Conservation (phyloP, 2,113 vertebrate genomes). For the Cervus canadensis region DNA sequence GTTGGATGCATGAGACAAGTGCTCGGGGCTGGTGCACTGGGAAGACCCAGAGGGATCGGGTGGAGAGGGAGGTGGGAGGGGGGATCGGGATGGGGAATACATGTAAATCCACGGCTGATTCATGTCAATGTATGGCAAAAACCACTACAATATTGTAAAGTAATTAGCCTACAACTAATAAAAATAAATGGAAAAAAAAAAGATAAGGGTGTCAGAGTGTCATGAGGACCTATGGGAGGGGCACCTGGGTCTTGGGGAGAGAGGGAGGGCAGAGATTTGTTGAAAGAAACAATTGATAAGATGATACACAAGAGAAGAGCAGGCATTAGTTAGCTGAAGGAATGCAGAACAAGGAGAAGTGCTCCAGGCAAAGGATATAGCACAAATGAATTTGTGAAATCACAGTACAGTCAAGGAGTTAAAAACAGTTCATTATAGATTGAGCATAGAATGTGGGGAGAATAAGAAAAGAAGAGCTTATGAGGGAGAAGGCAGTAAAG, state of each 20-base stretch:
- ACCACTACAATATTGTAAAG: no score
- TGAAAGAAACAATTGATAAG: neutral
- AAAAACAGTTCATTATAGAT: neutral
- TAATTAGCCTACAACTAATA: no score
- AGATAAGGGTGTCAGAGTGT: neutral
- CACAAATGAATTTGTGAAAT: neutral
- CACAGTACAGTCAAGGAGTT: neutral
- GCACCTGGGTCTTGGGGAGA: neutral
- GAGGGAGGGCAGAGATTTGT: neutral
- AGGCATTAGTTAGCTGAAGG: neutral
- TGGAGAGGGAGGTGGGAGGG: no score
- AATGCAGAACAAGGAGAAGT: neutral
- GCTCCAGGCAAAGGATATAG: neutral
- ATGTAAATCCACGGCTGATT: no score
- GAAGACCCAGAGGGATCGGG: no score
- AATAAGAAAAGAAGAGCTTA: neutral
- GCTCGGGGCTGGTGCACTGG: no score
- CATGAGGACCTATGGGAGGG: neutral
- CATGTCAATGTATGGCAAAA: no score
- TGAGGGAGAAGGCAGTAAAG: neutral
- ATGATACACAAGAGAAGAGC: neutral
- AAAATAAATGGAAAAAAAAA: no score
- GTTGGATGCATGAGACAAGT: no score
- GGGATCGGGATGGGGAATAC: no score
- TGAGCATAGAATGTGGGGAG: neutral